Evolutionary conservation across 1,140 invertebrate genomes (phyloP).

Genomic region (Conus ventricosus): DNA sequence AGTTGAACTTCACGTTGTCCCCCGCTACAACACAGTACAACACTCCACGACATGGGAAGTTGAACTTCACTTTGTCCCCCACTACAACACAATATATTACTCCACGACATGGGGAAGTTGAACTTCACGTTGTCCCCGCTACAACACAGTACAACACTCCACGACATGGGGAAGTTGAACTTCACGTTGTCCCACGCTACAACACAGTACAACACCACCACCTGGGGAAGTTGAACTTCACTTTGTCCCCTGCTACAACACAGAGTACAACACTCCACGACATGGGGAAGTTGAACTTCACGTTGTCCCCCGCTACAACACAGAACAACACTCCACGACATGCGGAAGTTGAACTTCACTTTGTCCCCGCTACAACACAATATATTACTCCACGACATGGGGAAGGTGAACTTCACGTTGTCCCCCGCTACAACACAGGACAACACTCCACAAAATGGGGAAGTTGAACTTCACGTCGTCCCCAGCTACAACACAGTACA

Average conservation of each 20-base stretch:
- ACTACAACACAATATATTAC: constrained; percentile 46
- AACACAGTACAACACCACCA: too few relatives aligned
- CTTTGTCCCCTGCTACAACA: too few relatives aligned
- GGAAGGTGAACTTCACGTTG: too few relatives aligned
- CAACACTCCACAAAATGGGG: constrained; percentile 82
- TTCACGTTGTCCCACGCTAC: too few relatives aligned
- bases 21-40: constrained; percentile 78
- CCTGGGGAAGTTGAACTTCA: too few relatives aligned
- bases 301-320: constrained; percentile 79
- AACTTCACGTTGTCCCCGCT: too few relatives aligned
- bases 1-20: constrained; percentile 82
- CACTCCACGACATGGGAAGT: constrained; percentile 81
- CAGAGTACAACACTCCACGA: too few relatives aligned
- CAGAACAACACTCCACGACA: constrained; percentile 79
- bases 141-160: constrained; percentile 76
- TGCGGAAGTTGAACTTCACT: constrained; percentile 82
- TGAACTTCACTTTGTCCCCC: constrained; percentile 83
- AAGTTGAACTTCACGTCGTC: too few relatives aligned
- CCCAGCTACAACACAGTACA: too few relatives aligned
- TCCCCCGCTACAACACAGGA: too few relatives aligned
- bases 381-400: too few relatives aligned
- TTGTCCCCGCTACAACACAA: constrained; percentile 77
- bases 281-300: constrained; percentile 83
- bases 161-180: constrained; percentile 77
- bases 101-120: too few relatives aligned